Evolutionary conservation across 2,888 invertebrate species (phyloP), one percentile per base, ranked within the genome.

Genomic region (Polyommatus icarus): DNA sequence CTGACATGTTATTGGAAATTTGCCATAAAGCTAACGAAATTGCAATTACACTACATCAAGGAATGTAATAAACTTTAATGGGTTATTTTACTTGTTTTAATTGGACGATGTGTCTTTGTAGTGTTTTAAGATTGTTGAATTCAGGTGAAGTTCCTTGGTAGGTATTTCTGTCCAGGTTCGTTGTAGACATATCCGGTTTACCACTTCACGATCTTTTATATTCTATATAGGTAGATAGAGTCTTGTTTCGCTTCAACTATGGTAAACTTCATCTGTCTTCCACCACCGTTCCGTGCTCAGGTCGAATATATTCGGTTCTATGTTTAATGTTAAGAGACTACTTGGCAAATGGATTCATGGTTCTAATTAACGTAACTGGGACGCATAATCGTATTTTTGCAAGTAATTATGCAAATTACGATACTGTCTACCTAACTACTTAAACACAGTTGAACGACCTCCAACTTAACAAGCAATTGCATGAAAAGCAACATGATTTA

Each of bases 1-100:
- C 91, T 92, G 91, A 89, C 88, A 89, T 89, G 89, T 90, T 91
- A 91, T 91, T 91, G 89, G 90, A 89, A 89, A 88, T 87, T 88
- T 89, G 88, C 89, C 89, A 90, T 91, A 90, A 89, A 84, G 84
- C 85, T 79, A 77, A 80, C 80, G 78, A 76, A 77, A 76, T 78
- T 78, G 78, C 79, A 79, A 79, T 80, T 78, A 78, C 29, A 76
- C 76, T 77, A 50, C 76, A 73, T 76, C 72, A 79, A 78, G 77
- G 72, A 77, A 77, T 79, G 57, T 76, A 54, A 76, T 76, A 76
- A 76, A 76, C 75, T 67, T 78, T 75, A 76, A 67, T 76, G 72
- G 76, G 78, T 73, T 73, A 54, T 54, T 75, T 75, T 75, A 24
- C 46, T 54, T 75, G 54, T 75, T 75, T 73, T 18, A 50, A 75